These are phyloP conservation scores for Plebejus argus DNA, from an alignment of 2,888 invertebrate genomes.

Conservation along the genomic window DNA sequence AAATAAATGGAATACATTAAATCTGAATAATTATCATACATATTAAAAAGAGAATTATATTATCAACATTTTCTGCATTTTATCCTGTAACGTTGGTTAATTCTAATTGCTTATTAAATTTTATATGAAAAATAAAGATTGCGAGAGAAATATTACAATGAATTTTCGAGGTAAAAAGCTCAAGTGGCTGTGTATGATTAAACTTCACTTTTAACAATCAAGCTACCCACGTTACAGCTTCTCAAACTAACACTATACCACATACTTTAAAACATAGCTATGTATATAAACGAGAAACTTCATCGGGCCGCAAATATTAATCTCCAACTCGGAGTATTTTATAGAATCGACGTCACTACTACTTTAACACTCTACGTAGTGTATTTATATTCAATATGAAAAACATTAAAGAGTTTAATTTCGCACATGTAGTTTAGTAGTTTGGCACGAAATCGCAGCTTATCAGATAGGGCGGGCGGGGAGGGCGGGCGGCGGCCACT, in stretches of 20 bases:
- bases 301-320: too few species aligned
- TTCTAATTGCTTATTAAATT: background rate
- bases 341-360: too few species aligned
- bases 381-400: background rate
- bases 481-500: background rate
- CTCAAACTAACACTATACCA: too few species aligned
- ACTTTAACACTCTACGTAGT: too few species aligned
- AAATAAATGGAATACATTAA: background rate
- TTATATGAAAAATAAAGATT: background rate
- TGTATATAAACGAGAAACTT: too few species aligned
- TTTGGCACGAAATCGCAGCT: background rate
- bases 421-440: background rate
- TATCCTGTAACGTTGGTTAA: background rate
- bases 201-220: too few species aligned
- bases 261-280: too few species aligned
- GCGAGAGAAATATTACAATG: background rate
- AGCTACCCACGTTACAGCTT: too few species aligned
- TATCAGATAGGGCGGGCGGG: constrained; percentile 3
- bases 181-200: too few species aligned
- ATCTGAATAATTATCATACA: background rate
- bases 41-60: background rate
- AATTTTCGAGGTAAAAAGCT: too few species aligned
- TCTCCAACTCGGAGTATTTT: too few species aligned
- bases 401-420: background rate
- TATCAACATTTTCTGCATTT: background rate